A percentile compares a stretch with the other conserved stretches of the same genome.
phyloP scores from a whole-genome alignment of 2,888 invertebrate species.

The Agonopterix arenella region DNA sequence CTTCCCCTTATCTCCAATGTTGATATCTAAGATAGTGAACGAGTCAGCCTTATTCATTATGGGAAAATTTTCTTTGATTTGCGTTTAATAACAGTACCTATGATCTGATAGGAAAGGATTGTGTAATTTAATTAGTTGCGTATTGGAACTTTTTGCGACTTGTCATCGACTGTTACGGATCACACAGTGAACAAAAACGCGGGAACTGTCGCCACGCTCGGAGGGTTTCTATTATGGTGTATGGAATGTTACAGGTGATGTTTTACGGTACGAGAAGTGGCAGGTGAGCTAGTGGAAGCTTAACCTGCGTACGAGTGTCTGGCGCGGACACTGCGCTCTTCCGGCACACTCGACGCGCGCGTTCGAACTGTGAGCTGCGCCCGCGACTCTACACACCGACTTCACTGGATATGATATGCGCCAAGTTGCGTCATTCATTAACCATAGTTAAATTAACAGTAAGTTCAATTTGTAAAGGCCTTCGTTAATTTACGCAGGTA shows the following conservation, averaged over 20 bases:
- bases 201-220: constrained; percentile 20
- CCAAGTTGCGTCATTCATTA: constrained; percentile 30
- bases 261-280: constrained; percentile 1
- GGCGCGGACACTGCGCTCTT: constrained; percentile 22
- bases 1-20: constrained; percentile 36
- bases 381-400: constrained; percentile 27
- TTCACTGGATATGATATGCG: constrained; percentile 14
- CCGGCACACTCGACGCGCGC: constrained; percentile 29
- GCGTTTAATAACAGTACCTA: not conserved
- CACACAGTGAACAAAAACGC: constrained; percentile 18
- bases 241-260: constrained; percentile 10
- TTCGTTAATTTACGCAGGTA: constrained; percentile 5
- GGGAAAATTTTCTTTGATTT: constrained; percentile 1
- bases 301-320: not conserved
- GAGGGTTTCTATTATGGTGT: constrained; percentile 12
- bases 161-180: constrained; percentile 5
- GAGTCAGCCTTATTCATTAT: constrained; percentile 47
- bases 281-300: constrained; percentile 2
- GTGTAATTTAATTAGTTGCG: constrained; percentile 9
- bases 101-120: constrained; percentile 6
- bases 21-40: constrained; percentile 56
- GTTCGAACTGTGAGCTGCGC: constrained; percentile 44
- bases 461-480: constrained; percentile 1
- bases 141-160: constrained; percentile 8
- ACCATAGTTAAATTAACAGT: constrained; percentile 18